These are phyloP conservation scores for Ceyx melanurus DNA, from an alignment of 2,113 vertebrate genomes.

Conservation along the genomic window DNA sequence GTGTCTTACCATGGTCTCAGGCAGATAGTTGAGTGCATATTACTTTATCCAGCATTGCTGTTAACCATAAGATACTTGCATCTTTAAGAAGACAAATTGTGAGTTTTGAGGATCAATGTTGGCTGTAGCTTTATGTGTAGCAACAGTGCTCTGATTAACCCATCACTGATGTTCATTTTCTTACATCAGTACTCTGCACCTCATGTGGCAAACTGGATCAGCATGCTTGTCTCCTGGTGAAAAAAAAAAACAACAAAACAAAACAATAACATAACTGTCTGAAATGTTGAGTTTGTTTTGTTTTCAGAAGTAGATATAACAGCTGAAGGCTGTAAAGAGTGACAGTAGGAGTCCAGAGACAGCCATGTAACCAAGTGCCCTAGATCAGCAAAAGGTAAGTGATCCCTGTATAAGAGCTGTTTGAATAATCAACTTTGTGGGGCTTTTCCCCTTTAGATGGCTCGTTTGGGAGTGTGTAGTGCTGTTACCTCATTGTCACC, in stretches of 20 bases:
- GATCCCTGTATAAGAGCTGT: neutral
- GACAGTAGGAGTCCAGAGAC: neutral
- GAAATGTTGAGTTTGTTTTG: neutral
- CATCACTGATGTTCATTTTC: neutral
- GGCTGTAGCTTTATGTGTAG: neutral
- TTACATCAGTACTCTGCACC: neutral
- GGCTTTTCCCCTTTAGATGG: neutral
- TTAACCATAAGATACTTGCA: neutral
- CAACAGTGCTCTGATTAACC: neutral
- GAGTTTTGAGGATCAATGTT: neutral
- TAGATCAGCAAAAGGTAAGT: neutral
- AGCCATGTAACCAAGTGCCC: neutral
- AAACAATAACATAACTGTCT: too few species aligned
- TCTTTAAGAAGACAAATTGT: neutral
- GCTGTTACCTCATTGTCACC: neutral
- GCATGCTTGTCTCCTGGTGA: neutral
- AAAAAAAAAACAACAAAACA: too few species aligned
- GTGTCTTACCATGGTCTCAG: neutral
- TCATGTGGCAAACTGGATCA: neutral
- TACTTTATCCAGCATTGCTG: neutral
- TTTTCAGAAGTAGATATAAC: neutral
- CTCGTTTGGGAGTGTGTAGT: accelerated
- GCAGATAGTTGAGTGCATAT: neutral
- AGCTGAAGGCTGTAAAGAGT: neutral
- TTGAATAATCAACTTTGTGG: neutral